Percentiles rank a stretch among this genome's conserved stretches.
phyloP scores from a whole-genome alignment of 2,888 invertebrate species.

The Caenorhabditis imperialis region DNA sequence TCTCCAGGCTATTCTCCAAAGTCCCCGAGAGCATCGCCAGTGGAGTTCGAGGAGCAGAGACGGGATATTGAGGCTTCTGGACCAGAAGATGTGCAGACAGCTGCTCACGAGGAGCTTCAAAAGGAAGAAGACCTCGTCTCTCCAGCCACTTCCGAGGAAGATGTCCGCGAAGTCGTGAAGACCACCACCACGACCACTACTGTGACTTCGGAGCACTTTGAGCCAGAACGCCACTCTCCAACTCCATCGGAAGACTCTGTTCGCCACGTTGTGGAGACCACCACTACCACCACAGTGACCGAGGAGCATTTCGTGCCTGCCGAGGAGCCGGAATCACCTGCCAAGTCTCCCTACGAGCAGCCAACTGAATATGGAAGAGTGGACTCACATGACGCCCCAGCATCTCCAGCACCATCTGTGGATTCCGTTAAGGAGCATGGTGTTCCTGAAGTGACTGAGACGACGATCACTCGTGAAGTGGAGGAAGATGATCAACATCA shows the following conservation, averaged over 20 bases:
- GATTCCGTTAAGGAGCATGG: conserved; percentile 8
- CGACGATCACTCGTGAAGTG: too few relatives aligned
- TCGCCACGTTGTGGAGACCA: conserved; percentile 33
- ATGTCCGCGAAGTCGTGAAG: not conserved
- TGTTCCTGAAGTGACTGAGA: not conserved
- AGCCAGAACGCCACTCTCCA: too few relatives aligned
- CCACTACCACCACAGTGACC: conserved; percentile 49
- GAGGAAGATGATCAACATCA: not conserved
- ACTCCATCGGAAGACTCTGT: conserved; percentile 11
- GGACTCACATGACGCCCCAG: conserved; percentile 40
- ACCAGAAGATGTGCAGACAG: conserved; percentile 22
- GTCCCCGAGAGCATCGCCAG: conserved; percentile 21
- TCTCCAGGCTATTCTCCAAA: conserved; percentile 33
- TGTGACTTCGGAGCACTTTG: conserved; percentile 13
- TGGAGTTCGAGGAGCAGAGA: conserved; percentile 10
- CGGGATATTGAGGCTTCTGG: too few relatives aligned
- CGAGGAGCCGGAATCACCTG: conserved; percentile 23
- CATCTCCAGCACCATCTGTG: conserved; percentile 23
- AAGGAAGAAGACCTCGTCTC: not conserved
- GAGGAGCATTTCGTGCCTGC: conserved; percentile 22
- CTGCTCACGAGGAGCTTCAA: too few relatives aligned
- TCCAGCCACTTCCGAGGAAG: not conserved
- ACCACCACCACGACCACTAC: conserved; percentile 29
- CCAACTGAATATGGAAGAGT: conserved; percentile 34
- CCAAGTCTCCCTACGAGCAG: conserved; percentile 17